Conservation (phyloP, 2,113 vertebrate genomes). For the Psittacula cyanocephala region DNA sequence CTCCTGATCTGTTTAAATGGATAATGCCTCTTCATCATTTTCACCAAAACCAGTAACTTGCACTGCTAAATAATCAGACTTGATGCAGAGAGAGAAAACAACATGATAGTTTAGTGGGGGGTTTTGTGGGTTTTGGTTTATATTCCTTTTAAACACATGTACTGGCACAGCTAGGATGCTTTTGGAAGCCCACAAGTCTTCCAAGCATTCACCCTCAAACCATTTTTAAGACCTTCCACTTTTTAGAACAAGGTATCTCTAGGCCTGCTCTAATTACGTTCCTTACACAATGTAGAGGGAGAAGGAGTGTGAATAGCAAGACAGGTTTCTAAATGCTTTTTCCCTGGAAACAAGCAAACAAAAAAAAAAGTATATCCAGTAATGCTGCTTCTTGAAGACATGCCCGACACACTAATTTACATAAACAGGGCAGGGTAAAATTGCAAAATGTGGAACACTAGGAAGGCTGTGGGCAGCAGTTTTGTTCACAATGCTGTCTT, state of each 20-base stretch:
- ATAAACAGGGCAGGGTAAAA: background rate
- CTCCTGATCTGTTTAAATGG: background rate
- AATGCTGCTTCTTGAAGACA: background rate
- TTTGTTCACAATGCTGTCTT: background rate
- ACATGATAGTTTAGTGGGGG: rapidly evolving
- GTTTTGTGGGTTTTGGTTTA: background rate
- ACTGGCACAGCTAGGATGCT: background rate
- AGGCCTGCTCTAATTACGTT: background rate
- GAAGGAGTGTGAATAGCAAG: background rate
- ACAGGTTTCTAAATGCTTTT: background rate
- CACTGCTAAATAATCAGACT: background rate
- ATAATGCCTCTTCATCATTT: background rate
- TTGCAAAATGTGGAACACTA: background rate
- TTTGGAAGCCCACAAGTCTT: rapidly evolving
- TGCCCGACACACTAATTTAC: background rate
- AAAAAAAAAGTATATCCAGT: background rate
- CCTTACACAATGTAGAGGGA: background rate
- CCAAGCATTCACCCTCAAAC: background rate
- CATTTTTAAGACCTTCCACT: background rate
- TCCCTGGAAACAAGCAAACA: background rate
- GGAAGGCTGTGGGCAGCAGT: background rate
- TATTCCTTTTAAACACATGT: background rate
- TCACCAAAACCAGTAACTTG: background rate
- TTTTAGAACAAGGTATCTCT: background rate
- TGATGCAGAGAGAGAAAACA: background rate